A percentile compares a stretch with the other conserved stretches of the same genome.
phyloP scores from a whole-genome alignment of 2,888 invertebrate species.

The Bhutanitis thaidina region DNA sequence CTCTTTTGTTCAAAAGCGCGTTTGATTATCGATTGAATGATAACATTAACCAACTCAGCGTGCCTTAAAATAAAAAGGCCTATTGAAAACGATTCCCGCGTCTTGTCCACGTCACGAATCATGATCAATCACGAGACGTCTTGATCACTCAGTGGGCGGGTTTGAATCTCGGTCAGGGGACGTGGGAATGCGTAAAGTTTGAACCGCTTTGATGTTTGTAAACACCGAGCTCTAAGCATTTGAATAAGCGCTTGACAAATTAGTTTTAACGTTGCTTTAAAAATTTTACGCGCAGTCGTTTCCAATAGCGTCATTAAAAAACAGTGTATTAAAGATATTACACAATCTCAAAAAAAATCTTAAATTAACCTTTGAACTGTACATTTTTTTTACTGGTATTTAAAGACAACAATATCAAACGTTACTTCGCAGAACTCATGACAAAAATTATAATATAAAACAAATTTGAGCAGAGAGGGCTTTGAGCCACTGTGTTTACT shows the following conservation, averaged over 20 bases:
- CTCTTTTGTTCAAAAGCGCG: constrained; percentile 21
- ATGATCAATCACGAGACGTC: constrained; percentile 70
- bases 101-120: constrained; percentile 46
- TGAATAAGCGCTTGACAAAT: constrained; percentile 8
- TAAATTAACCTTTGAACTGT: no score
- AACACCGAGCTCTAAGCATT: constrained; percentile 1
- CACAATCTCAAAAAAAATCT: no score
- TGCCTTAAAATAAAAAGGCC: constrained; percentile 37
- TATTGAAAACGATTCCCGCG: constrained; percentile 50
- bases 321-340: no score
- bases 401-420: no score
- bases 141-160: constrained; percentile 45
- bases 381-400: no score
- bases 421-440: no score
- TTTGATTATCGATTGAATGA: constrained; percentile 34
- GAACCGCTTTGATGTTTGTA: constrained; percentile 15
- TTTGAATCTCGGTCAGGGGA: constrained; percentile 47
- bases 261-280: constrained; percentile 1
- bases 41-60: constrained; percentile 45
- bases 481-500: no score
- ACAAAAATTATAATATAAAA: no score
- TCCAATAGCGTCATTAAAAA: no score
- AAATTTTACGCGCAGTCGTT: no score
- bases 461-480: no score
- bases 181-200: constrained; percentile 48